Evolutionary conservation across 2,797 vertebrate genomes (phyloP), one percentile per base, ranked within the genome.

Genomic region (Fundulus diaphanus): DNA sequence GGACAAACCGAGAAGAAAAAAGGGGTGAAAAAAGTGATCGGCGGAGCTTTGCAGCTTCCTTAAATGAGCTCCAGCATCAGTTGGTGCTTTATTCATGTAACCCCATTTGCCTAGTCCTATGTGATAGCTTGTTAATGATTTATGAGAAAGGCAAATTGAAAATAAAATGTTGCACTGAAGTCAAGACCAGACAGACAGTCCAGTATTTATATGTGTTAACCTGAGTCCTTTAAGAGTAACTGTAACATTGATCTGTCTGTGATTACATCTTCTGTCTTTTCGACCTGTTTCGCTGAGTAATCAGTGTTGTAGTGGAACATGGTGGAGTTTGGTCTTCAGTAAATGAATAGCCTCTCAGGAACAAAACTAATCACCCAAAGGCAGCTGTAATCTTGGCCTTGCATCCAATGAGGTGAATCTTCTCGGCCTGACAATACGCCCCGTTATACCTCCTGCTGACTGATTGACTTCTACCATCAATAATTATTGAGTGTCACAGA

Each of bases 401-500:
- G 16, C 67, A 65, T 63, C 70, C 54, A 70, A 20, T 79, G 63
- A 74, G 72, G 40, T 73, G 73, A 61, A 52, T 46, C 57, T 16
- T 78, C 85, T 87, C 82, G 86, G 73, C 85, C 77, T 82, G 70
- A 88, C 85, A 84, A 68, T 86, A 37, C 63, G 75, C 68, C 31
- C 61, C 61, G n/a, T 82, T 66, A 72, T 83, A 84, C 83, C 82
- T 79, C 74, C 70, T 67, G 52, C 65, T 18, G 31, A 54, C 52
- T 85, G 86, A 91, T 85, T 92, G 59, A 82, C 86, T 77, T 56
- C 46, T 35, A 1, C 2, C 77, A 88, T 91, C 59, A 92, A 88
- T 87, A 79, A 88, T 92, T 90, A 78, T 90, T 87, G 63, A 77
- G 73, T 73, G 75, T 80, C 82, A 82, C 68, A 79, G 82, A 84